Evolutionary conservation across 2,797 vertebrate genomes (phyloP), one percentile per base, ranked within the genome.

Genomic region (Amblyopsis hoosieri): DNA sequence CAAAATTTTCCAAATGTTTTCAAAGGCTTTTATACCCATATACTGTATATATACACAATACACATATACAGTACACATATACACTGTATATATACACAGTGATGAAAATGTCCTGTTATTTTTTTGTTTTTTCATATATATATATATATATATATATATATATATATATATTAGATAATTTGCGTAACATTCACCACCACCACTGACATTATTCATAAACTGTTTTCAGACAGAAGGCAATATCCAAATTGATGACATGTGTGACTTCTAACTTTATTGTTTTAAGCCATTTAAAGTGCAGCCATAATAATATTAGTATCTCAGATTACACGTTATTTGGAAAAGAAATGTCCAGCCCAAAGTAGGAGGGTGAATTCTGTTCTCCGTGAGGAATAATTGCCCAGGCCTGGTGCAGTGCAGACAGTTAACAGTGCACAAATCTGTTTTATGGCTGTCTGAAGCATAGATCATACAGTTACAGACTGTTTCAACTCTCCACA

Each of bases 391-490:
- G 57, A 58, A 53, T 58, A 64, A 63, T 54, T 13, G 50, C 57
- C 51, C 12, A 45, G 50, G 50, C 17, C 50, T 51, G 50, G 50
- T 51, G 14, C 52, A n/a, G 53, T 58, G 42, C 8, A 59, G 57
- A 76, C 69, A 66, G 66, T 69, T 54, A 46, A 71, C 63, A 53
- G 52, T 52, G 37, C 59, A 67, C 64, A 76, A 74, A 64, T 48
- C 54, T 51, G 63, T 75, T 84, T 85, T 75, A 75, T 66, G 55
- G 50, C 61, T 49, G 65, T 79, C 66, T 63, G 29, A 76, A 42
- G 61, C 52, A 60, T 42, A 76, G 62, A 69, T 76, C 71, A 77
- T 60, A 67, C 62, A 59, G 46, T 62, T 56, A 6, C 60, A 54
- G 10, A 60, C 66, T 71, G 67, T 72, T 82, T 78, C 45, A 70